These are phyloP conservation scores for Todiramphus saurophagus DNA, from an alignment of 2,113 vertebrate species.

Conservation along the genomic window DNA sequence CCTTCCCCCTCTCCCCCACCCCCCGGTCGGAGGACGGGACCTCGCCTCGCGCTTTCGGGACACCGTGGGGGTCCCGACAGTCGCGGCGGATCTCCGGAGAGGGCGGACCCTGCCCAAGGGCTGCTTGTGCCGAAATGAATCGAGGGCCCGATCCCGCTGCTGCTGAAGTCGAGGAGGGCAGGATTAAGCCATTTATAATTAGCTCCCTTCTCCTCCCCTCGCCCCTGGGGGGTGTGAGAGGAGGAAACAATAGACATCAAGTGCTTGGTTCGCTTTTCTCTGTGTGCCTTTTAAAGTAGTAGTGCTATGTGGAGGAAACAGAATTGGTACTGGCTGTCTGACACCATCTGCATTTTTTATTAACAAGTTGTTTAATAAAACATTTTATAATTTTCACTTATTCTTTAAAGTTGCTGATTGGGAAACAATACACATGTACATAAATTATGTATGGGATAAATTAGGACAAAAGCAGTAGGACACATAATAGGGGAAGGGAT, in stretches of 20 bases:
- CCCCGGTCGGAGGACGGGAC: not conserved
- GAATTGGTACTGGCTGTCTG: not conserved
- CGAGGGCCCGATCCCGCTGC: not conserved
- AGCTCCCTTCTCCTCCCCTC: slow-evolving; percentile 16
- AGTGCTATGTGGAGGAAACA: not conserved
- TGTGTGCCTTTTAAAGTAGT: slow-evolving; percentile 54
- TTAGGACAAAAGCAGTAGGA: slow-evolving; percentile 74
- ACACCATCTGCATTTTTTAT: slow-evolving; percentile 55
- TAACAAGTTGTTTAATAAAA: slow-evolving; percentile 71
- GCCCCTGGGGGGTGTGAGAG: slow-evolving; percentile 33
- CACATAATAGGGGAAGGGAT: slow-evolving; percentile 41
- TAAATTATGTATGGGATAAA: slow-evolving; percentile 77
- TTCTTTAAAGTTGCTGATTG: slow-evolving; percentile 74
- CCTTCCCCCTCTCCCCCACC: not conserved
- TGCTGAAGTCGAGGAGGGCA: not conserved
- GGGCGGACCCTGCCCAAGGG: not conserved
- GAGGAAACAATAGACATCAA: slow-evolving; percentile 73
- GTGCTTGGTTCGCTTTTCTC: slow-evolving; percentile 9
- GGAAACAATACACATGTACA: slow-evolving; percentile 71
- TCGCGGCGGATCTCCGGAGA: not conserved
- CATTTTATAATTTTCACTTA: slow-evolving; percentile 69
- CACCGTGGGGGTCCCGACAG: not conserved
- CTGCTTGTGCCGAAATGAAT: not conserved
- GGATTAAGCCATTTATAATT: slow-evolving; percentile 68
- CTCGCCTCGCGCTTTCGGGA: not conserved